A percentile compares a stretch with the other conserved stretches of the same genome.
Conservation (phyloP, 2,888 invertebrate genomes). For the Eupeodes latifasciatus region DNA sequence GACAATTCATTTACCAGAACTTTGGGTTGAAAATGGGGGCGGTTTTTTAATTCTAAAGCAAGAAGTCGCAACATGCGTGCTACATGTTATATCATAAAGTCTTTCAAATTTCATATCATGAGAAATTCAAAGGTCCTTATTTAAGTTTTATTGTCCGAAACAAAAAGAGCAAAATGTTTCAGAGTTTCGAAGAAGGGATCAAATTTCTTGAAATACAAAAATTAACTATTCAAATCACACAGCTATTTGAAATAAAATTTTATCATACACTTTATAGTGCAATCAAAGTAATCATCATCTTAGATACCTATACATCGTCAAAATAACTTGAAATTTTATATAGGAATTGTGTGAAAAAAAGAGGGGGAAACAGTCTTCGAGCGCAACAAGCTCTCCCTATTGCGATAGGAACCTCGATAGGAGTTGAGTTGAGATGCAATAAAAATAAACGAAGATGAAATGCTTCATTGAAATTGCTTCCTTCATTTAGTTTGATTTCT, state of each 20-base stretch:
- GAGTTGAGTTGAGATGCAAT: neutral
- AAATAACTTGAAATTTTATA: neutral
- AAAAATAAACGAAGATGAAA: slow-evolving; percentile 22
- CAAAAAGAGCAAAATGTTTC: neutral
- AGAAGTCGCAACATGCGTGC: too few species aligned
- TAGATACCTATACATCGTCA: neutral
- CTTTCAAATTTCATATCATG: too few species aligned
- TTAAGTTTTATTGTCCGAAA: too few species aligned
- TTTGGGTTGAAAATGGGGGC: too few species aligned
- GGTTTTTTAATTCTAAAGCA: too few species aligned
- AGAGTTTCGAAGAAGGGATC: neutral
- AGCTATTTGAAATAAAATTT: slow-evolving; percentile 12
- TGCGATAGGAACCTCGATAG: neutral
- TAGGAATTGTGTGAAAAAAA: neutral
- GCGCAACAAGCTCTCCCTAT: neutral
- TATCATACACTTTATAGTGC: slow-evolving; percentile 9
- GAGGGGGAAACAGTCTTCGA: neutral
- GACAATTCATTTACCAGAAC: too few species aligned
- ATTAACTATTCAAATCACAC: slow-evolving; percentile 31
- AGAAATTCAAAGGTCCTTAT: too few species aligned
- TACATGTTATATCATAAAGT: too few species aligned
- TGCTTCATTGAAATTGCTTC: slow-evolving; percentile 30
- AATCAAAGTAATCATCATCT: slow-evolving; percentile 16
- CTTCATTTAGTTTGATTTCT: slow-evolving; percentile 39
- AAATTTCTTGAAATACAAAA: slow-evolving; percentile 5